Base-by-base conservation (phyloP, 92 coral and sea anemone species). In the Blastomussa wellsi region DNA sequence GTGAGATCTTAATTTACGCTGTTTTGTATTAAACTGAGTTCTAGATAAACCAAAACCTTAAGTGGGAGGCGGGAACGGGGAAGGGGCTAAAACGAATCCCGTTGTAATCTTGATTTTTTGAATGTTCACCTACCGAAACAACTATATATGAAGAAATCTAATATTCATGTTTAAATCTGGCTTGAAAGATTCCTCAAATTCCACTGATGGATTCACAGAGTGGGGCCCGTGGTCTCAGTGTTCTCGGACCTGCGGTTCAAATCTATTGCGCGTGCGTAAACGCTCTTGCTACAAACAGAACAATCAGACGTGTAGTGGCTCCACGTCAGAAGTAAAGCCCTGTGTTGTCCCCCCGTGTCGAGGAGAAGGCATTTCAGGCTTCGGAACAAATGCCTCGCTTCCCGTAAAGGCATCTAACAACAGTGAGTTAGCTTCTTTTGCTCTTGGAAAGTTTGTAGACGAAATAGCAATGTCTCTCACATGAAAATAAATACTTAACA, bases 161-260 rank as follows among this genome's bases (percentile, higher is more conserved):
- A n/a, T 38, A 20, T 31, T 12, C 2, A 37, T 32, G 31, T 12
- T 51, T 77, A 9, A 32, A 11, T 77, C 52, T 77, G 19, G 2
- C 38, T 20, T 35, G 10, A 8, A 35, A 79, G 72, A 1, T 1
- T 67, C 85, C 11, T 24, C 31, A 24, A 81, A 67, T 70, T 81
- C 67, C 12, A 67, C 77, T 67, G 97, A 93, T 12, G 93, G 88
- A 9, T 82, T 91, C 57, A 76, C 93, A 16, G 32, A 74, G 12
- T 93, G 97, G 97, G 85, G 92, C 19, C 53, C 80, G 24, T 93
- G 97, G 97, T 91, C 97, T 62, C 86, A 81, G 26, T 93, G 94
- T 57, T 88, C 89, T 28, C 86, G 82, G 72, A 91, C 93, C 72
- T 93, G 97, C 66, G 86, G 90, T 69, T 37, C 86, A 22, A 79